Evolutionary conservation across 2,797 vertebrate species (phyloP), one percentile per base, ranked within the genome.

Genomic region (Cottoperca gobio): DNA sequence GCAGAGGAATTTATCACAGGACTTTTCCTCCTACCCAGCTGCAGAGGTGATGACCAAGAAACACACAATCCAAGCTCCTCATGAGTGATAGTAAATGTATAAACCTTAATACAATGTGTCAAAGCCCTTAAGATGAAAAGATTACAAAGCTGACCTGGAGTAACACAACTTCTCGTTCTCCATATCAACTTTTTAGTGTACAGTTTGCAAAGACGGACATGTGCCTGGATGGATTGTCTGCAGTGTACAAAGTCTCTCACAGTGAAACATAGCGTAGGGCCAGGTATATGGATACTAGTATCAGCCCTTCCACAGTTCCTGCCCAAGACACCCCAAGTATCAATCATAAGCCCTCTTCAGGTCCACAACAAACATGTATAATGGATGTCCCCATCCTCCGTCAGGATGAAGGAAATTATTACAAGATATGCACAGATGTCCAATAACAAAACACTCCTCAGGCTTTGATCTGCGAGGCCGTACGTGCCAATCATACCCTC

Each of bases 1-100:
- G 39, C 57, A 76, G 21, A 49, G 39, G 49, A 52, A 85, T 88
- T 73, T 79, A 76, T 82, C 52, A 72, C 17, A 52, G 37, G 46
- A 52, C 48, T 12, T 40, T 14, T 45, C 23, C 45, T 5, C 6
- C 17, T 54, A 35, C n/a, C 52, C 6, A 39, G 31, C 12, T 69
- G 21, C 46, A 42, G 17, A 11, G 24, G 28, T 13, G 37, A 46
- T 35, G 31, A 49, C 35, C 19, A 64, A 67, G 48, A 75, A 72
- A 28, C 43, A 37, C 69, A 66, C 17, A 24, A 9, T 37, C 19
- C 28, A 67, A 50, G 23, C 9, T 2, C 33, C 42, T 28, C 3
- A 19, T 49, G 8, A 71, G 48, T 59, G 14, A 64, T 19, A 42
- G 17, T 19, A 17, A 2, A 19, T 28, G 6, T 23, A 53, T 21